phyloP scores from a whole-genome alignment of 2,888 invertebrate species.

The Sarcophaga rosellei region DNA sequence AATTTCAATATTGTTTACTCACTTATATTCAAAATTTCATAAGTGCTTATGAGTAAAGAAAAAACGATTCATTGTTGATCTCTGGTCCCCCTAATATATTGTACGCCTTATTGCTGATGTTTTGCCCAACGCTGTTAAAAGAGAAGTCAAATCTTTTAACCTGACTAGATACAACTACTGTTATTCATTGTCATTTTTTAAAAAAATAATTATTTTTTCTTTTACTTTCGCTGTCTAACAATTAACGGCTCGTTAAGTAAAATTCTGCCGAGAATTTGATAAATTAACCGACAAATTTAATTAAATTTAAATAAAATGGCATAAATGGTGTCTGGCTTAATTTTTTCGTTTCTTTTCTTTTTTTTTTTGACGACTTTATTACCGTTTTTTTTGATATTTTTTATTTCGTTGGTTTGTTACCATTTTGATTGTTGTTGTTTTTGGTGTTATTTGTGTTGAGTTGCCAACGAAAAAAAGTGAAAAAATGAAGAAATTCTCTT shows the following conservation, averaged over 20 bases:
- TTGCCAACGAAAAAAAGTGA: background rate
- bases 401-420: too few relatives aligned
- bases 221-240: background rate
- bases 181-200: background rate
- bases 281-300: background rate
- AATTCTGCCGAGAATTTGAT: background rate
- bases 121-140: too few relatives aligned
- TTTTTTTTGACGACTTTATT: background rate
- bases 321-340: background rate
- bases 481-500: background rate
- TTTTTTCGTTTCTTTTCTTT: background rate
- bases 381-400: too few relatives aligned
- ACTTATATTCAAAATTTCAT: too few relatives aligned
- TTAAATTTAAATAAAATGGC: background rate
- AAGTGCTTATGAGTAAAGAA: too few relatives aligned
- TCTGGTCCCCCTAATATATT: too few relatives aligned
- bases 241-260: background rate
- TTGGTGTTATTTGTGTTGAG: background rate
- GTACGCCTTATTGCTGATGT: too few relatives aligned
- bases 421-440: too few relatives aligned
- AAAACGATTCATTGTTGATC: too few relatives aligned
- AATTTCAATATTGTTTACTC: too few relatives aligned
- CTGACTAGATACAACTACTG: too few relatives aligned
- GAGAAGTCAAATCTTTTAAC: too few relatives aligned
- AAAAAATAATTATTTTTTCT: background rate